These are phyloP conservation scores for Erpornis zantholeuca DNA, from an alignment of 2,113 vertebrate species.

Conservation along the genomic window DNA sequence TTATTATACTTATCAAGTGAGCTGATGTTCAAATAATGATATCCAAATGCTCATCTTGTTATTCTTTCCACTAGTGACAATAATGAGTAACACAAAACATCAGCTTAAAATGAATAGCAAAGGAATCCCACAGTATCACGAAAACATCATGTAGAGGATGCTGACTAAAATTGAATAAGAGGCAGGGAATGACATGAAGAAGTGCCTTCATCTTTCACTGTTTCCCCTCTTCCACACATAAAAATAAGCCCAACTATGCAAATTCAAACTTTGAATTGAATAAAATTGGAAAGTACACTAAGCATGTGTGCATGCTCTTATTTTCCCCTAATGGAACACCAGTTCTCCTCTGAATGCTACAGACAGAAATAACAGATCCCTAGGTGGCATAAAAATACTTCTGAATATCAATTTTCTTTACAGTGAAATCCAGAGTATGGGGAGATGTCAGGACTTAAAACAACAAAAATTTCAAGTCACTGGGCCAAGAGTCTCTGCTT, in stretches of 20 bases:
- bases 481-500: neutral
- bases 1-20: neutral
- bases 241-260: neutral
- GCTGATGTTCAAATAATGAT: neutral
- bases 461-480: neutral
- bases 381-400: neutral
- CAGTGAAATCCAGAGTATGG: neutral
- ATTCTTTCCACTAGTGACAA: neutral
- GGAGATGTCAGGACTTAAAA: neutral
- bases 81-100: neutral
- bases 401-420: neutral
- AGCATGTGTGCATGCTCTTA: neutral
- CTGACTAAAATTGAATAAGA: neutral
- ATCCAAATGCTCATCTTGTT: neutral
- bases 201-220: neutral
- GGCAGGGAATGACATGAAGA: neutral
- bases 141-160: neutral
- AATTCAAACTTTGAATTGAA: neutral
- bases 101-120: neutral
- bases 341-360: neutral
- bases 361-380: neutral
- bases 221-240: neutral
- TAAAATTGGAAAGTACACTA: neutral
- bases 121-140: neutral
- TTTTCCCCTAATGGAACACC: neutral